Base-by-base conservation (phyloP, 1,140 invertebrate genomes). In the Oppia nitens region DNA sequence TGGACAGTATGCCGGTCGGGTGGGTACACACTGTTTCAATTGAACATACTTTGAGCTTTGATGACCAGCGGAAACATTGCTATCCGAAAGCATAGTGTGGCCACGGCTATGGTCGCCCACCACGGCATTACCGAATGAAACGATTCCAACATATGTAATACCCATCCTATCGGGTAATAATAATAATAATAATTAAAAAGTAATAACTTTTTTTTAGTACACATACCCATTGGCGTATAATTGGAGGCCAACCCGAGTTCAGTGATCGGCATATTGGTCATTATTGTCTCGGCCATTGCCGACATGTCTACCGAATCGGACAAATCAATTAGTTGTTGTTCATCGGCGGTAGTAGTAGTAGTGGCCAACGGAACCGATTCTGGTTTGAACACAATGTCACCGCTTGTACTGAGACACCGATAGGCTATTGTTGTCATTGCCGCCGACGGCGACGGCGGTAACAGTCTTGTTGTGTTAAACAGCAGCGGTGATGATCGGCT, bases 81-180 rank as follows among this genome's bases (percentile, higher is more conserved):
- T 0, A 79, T 63, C 68, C 89, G 78, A 2, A 91, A 74, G 56
- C 79, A 67, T 1, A 85, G 20, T 3, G 90, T 93, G n/a, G 79
- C 87, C 83, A 83, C 68, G 3, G 80, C 72, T 67, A 97, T 95
- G 14, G 84, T 70, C 23, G 70, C 78, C 87, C 90, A 95, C 92
- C 92, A 97, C 1, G 92, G 91, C 17, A 95, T 51, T 65, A 81
- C 82, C 17, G 75, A 69, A 1, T 96, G 91, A 11, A 95, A 47
- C 64, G 73, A 82, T 71, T 97, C 90, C 64, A 96, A 72, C 60
- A 73, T 75, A 49, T 81, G 76, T 68, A 95, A 86, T 1, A 90
- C 70, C 0, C 89, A 67, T 2, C 91, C 90, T 12, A 82, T 69
- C 6, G 20, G 24, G 4, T 6, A 25, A n/a, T 50, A 9, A 50